Conservation (phyloP, 2,888 invertebrate species). For the Acrobasis repandana region DNA sequence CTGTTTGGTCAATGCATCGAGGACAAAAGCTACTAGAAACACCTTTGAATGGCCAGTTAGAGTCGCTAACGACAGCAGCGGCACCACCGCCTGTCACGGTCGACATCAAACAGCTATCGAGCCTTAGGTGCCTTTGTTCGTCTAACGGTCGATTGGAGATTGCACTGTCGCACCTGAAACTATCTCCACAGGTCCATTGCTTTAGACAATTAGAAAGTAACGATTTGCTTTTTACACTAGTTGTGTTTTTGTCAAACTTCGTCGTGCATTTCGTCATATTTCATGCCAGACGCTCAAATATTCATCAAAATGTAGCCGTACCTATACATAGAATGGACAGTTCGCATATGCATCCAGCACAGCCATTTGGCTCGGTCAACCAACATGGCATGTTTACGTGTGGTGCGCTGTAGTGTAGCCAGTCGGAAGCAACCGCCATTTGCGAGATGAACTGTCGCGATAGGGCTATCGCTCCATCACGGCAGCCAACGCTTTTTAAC, state of each 20-base stretch:
- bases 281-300: no score
- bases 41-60: conserved; percentile 8
- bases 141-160: conserved; percentile 6
- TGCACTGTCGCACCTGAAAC: conserved; percentile 5
- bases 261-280: no score
- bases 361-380: conserved; percentile 12
- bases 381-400: conserved; percentile 10
- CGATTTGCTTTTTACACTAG: no score
- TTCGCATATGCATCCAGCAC: background rate
- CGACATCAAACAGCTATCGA: conserved; percentile 13
- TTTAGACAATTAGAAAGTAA: background rate
- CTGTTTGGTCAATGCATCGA: no score
- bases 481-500: conserved; percentile 7
- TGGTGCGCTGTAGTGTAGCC: background rate
- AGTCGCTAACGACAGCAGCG: background rate
- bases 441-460: conserved; percentile 20
- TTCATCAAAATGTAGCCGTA: no score
- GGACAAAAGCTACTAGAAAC: conserved; percentile 1
- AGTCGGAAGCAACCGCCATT: conserved; percentile 20
- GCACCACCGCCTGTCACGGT: conserved; percentile 2
- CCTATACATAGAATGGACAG: no score
- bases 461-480: conserved; percentile 18
- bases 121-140: conserved; percentile 9
- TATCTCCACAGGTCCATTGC: background rate
- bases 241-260: no score